phyloP scores from a whole-genome alignment of 2,888 invertebrate species.

The Drosophila lacicola region DNA sequence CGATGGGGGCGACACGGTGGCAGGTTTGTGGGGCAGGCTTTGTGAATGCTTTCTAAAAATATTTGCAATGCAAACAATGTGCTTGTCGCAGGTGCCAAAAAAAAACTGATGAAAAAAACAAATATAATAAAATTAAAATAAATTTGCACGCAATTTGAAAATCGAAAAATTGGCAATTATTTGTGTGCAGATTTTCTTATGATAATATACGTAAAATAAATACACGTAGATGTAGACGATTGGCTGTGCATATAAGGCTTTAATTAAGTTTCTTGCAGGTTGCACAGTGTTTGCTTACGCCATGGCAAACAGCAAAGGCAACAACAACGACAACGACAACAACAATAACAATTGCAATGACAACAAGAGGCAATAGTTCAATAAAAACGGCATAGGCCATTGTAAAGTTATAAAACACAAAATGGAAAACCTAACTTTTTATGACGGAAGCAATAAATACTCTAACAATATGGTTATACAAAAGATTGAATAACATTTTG shows the following conservation, averaged over 20 bases:
- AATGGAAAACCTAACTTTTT: background rate
- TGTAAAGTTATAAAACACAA: slow-evolving; percentile 37
- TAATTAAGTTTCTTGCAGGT: slow-evolving; percentile 69
- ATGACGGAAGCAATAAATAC: background rate
- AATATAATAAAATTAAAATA: slow-evolving; percentile 65
- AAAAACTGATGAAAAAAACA: background rate
- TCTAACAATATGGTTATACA: background rate
- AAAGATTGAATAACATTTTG: no score
- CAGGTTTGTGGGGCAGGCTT: background rate
- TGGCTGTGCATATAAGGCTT: slow-evolving; percentile 38
- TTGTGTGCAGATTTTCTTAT: slow-evolving; percentile 53
- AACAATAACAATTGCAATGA: slow-evolving; percentile 26
- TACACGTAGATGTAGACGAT: slow-evolving; percentile 7
- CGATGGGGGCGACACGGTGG: no score
- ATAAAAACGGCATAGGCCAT: slow-evolving; percentile 50
- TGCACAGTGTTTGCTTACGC: slow-evolving; percentile 59
- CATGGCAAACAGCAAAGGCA: slow-evolving; percentile 53
- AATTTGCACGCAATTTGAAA: slow-evolving; percentile 77
- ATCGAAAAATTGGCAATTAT: slow-evolving; percentile 73
- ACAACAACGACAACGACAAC: slow-evolving; percentile 34
- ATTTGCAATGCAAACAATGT: slow-evolving; percentile 69
- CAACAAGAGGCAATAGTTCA: slow-evolving; percentile 40
- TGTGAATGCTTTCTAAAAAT: slow-evolving; percentile 61
- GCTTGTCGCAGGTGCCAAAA: slow-evolving; percentile 62
- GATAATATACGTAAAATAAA: slow-evolving; percentile 27